Percentiles rank a stretch among this genome's conserved stretches.
Evolutionary conservation across 1,140 invertebrate genomes (phyloP).

Genomic region (Drosophila sechellia): DNA sequence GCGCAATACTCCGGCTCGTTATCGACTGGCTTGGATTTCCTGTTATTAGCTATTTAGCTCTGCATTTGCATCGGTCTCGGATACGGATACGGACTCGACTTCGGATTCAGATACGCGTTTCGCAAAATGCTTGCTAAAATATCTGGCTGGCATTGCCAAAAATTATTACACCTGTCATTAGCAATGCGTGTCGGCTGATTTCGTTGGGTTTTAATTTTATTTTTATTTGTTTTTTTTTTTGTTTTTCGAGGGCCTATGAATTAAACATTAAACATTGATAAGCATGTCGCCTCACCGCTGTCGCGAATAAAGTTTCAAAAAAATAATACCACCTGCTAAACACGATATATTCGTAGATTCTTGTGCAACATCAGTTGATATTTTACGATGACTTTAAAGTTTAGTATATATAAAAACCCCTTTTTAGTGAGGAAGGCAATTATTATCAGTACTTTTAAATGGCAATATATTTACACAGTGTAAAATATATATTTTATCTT

Average conservation of each 20-base stretch:
- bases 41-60: constrained; percentile 32
- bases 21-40: constrained; percentile 24
- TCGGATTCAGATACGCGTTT: constrained; percentile 1
- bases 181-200: constrained; percentile 25
- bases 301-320: not conserved
- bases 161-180: constrained; percentile 47
- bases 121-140: constrained; percentile 47
- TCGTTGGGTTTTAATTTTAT: not conserved
- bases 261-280: constrained; percentile 46
- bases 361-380: constrained; percentile 6
- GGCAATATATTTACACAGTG: too few species aligned
- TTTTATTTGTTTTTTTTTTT: not conserved
- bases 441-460: too few species aligned
- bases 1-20: constrained; percentile 17
- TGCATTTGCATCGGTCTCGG: constrained; percentile 7
- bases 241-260: constrained; percentile 27
- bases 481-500: too few species aligned
- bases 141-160: constrained; percentile 30
- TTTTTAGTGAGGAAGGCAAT: too few species aligned
- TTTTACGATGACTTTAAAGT: not conserved
- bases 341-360: not conserved
- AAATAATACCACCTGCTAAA: constrained; percentile 9
- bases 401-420: too few species aligned
- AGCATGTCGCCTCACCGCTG: constrained; percentile 40
- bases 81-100: too few species aligned